Base-by-base conservation (phyloP, 2,113 vertebrate species). In the Triplophysa tibetana region DNA sequence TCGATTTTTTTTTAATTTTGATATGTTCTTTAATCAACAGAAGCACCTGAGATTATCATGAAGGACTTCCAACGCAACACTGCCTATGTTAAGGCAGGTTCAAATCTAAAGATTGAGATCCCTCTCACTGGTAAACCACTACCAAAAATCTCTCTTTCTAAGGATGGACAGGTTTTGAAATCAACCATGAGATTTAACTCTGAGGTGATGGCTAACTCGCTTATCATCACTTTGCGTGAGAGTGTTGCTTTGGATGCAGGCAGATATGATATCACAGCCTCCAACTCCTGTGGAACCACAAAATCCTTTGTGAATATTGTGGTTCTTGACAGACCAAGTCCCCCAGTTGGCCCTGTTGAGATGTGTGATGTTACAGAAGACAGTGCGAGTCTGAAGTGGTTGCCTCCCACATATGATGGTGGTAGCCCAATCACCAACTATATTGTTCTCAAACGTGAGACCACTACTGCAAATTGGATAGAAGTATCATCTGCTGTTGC, bases 351-450 rank as follows among this genome's bases (percentile, higher is more conserved):
- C 85, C 98, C 98, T 61, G 94, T 98, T 74, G 94, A 89, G 23
- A 87, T 98, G 43, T 96, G 91, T 60, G 95, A 99, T 41, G 77
- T 97, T 68, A 98, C 95, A 82, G 98, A 98, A 88, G 94, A 97
- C 80, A 97, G 94, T 2, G 93, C 96, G 75, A 94, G 88, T 43
- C 92, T 99, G 74, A 95, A 89, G 69, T 99, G 98, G 98, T 93
- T 97, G 38, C 96, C 97, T 24, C 96, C 98, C 9, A 82, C 87
- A 52, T 99, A 98, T 82, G 98, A 99, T 67, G 98, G 98, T 70
- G 96, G 97, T 87, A 99, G 96, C 88, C 94, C 97, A 69, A 95
- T 99, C 69, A 98, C 96, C 78, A 99, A 99, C 87, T 99, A 99
- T 79, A 95, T 99, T 69, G 91, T 99, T 65, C 93, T 95, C 77